These are phyloP conservation scores for Theocolax elegans DNA, from an alignment of 1,140 invertebrate genomes.

Conservation along the genomic window DNA sequence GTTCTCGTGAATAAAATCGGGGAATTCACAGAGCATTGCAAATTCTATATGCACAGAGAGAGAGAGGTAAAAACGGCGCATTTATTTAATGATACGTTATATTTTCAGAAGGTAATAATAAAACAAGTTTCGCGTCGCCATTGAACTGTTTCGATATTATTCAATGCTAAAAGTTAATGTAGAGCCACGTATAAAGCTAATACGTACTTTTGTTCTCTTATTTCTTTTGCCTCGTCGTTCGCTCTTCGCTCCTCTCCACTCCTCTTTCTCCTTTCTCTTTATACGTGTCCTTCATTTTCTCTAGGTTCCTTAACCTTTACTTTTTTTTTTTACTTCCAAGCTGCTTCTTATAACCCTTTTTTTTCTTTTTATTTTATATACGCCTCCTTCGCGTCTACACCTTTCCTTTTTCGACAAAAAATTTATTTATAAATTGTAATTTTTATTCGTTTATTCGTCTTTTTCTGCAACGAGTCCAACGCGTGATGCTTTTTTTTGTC, in stretches of 20 bases:
- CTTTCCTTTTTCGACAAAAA: neutral
- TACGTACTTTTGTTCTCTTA: constrained; percentile 21
- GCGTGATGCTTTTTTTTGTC: too few species aligned
- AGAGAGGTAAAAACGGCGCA: constrained; percentile 10
- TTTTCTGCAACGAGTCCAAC: too few species aligned
- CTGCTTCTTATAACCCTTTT: neutral
- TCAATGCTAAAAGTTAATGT: constrained; percentile 5
- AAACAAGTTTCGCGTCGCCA: neutral
- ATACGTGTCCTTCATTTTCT: constrained; percentile 25
- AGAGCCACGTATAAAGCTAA: neutral
- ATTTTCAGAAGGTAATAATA: neutral
- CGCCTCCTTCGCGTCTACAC: neutral
- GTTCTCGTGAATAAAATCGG: too few species aligned
- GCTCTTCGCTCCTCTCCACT: neutral
- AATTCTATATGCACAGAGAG: too few species aligned
- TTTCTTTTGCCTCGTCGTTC: constrained; percentile 4
- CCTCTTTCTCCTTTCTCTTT: constrained; percentile 30
- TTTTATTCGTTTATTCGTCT: too few species aligned
- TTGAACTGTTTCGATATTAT: neutral
- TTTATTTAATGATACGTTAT: too few species aligned
- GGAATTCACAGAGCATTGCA: too few species aligned
- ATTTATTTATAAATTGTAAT: too few species aligned
- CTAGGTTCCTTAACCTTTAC: constrained; percentile 1
- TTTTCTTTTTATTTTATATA: neutral
- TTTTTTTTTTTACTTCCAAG: constrained; percentile 1